phyloP scores from a whole-genome alignment of 2,888 invertebrate genomes.

The Eulithis prunata region DNA sequence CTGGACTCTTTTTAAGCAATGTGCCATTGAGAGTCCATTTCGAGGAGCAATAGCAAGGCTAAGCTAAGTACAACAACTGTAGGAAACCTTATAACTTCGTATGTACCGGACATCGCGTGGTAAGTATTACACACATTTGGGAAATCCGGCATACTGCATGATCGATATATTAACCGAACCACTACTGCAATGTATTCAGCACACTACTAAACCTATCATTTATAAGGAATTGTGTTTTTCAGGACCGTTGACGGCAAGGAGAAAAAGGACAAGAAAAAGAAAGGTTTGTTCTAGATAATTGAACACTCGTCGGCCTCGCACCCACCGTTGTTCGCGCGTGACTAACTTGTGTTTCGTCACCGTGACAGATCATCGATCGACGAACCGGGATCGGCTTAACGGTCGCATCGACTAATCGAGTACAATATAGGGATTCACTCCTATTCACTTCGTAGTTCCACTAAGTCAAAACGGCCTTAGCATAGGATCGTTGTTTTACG shows the following conservation, averaged over 20 bases:
- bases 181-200: too few species aligned
- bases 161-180: too few species aligned
- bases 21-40: too few species aligned
- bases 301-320: conserved; percentile 63
- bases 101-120: too few species aligned
- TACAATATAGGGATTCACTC: conserved; percentile 50
- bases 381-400: conserved; percentile 38
- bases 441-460: conserved; percentile 40
- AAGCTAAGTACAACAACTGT: too few species aligned
- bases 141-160: too few species aligned
- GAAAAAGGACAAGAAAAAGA: conserved; percentile 95
- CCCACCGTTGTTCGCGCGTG: conserved; percentile 73
- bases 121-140: too few species aligned
- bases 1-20: too few species aligned
- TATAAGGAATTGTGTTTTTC: conserved; percentile 62
- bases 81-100: too few species aligned
- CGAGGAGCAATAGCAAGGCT: too few species aligned
- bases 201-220: background rate
- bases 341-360: conserved; percentile 62
- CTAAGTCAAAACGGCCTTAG: conserved; percentile 33
- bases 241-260: conserved; percentile 94
- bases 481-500: conserved; percentile 17
- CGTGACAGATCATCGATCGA: conserved; percentile 49
- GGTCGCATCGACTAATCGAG: conserved; percentile 41
- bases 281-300: conserved; percentile 91